Base-by-base conservation (phyloP, 2,888 invertebrate genomes). In the Hyposoter dolosus region DNA sequence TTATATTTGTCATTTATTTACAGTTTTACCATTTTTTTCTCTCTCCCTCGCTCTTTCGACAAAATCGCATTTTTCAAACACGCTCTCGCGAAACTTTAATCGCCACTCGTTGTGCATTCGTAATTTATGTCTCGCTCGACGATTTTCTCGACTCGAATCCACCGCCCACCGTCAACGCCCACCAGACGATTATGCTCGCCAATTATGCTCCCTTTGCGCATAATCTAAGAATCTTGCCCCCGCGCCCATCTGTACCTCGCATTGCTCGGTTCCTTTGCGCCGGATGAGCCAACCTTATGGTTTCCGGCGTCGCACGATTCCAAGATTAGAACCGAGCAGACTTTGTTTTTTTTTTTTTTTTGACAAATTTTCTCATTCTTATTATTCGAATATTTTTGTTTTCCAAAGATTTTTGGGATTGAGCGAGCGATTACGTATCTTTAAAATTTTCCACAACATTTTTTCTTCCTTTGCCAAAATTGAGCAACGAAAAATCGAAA, bases 1-100 rank as follows among this genome's bases (percentile, higher is more conserved):
- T 56, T n/a, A 60, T 47, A 66, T 74, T 68, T 66, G 65, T 77
- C 53, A 77, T 72, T 76, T 85, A 85, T 82, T 77, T 82, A 85
- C 81, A 85, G 32, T 77, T 53, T 56, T 23, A 68, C 56, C 50
- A 72, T 65, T 65, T 23, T 63, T 50, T n/a, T 32, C 32, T 75
- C 32, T 60, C 28, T 63, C 40, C 10, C 7, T 63, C 32, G 9
- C 10, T 53, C 50, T 53, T 32, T 32, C 65, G 40, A 47, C 28
- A 35, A 23, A 40, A n/a, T 23, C n/a, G 7, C 63, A n/a, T 23
- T 45, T 45, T 45, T 40, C 9, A 56, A 60, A 56, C 43, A 12
- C 60, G 28, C 6, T 60, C 43, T 43, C n/a, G 74, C 43, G 60
- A 60, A 60, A 43, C 43, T 75, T 43, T 6, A 60, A 56, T 45